Conservation (phyloP, 2,113 vertebrate genomes). For the Callithrix jacchus region DNA sequence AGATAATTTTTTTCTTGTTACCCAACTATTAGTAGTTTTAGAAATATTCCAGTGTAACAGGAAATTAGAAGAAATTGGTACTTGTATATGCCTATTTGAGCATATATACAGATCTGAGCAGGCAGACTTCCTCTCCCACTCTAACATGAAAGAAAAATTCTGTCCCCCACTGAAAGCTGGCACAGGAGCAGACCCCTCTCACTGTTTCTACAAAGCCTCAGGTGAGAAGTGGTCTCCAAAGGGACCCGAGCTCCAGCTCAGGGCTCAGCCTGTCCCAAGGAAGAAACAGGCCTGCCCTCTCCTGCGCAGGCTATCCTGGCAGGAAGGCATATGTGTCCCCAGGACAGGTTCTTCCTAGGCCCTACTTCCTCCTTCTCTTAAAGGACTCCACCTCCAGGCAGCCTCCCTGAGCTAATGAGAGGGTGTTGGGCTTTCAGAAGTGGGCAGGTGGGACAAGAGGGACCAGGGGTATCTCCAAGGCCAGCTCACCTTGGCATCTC, state of each 20-base stretch:
- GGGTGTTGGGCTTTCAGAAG: background rate
- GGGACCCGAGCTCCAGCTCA: background rate
- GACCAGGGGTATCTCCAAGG: background rate
- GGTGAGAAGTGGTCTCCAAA: background rate
- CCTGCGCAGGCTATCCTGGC: background rate
- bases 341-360: background rate
- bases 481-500: background rate
- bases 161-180: background rate
- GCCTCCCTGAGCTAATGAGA: background rate
- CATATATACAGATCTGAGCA: too few species aligned
- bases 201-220: background rate
- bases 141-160: background rate
- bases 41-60: background rate
- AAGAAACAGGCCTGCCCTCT: background rate
- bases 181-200: background rate
- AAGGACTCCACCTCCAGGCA: background rate
- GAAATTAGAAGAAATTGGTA: background rate
- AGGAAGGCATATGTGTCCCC: background rate
- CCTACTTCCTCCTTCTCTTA: background rate
- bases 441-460: background rate
- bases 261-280: background rate
- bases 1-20: background rate
- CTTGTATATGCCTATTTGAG: background rate
- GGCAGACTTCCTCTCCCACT: background rate
- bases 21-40: background rate